Conservation (phyloP, 2,113 vertebrate species). For the Nesogale talazaci region DNA sequence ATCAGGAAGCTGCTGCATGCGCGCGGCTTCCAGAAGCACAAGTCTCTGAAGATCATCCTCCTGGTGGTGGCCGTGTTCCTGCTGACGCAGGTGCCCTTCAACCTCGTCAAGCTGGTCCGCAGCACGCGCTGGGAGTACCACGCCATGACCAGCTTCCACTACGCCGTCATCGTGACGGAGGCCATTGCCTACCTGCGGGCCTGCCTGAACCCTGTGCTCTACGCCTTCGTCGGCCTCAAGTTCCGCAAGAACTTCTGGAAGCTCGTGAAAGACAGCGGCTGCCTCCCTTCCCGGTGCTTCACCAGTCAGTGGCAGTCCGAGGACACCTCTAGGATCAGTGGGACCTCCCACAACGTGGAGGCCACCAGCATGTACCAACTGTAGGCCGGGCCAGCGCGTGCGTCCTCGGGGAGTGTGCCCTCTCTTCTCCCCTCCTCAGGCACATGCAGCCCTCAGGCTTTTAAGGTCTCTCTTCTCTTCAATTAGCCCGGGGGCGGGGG, state of each 20-base stretch:
- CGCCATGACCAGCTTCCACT: slow-evolving; percentile 44
- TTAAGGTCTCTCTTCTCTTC: background rate
- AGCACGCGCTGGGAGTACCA: slow-evolving; percentile 46
- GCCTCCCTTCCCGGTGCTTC: slow-evolving; percentile 30
- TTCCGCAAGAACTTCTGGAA: slow-evolving; percentile 84
- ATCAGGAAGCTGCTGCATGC: slow-evolving; percentile 77
- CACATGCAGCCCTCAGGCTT: background rate
- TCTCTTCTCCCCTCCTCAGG: background rate
- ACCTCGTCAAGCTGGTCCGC: slow-evolving; percentile 71
- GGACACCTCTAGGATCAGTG: slow-evolving; percentile 75
- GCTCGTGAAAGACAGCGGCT: slow-evolving; percentile 76
- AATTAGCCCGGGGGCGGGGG: background rate
- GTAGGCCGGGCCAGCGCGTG: slow-evolving; percentile 9
- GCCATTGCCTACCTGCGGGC: slow-evolving; percentile 82
- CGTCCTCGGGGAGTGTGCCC: background rate
- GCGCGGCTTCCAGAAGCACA: slow-evolving; percentile 81
- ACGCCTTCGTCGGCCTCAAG: slow-evolving; percentile 84
- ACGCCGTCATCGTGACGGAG: slow-evolving; percentile 72
- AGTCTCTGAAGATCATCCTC: slow-evolving; percentile 82
- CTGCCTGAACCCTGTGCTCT: slow-evolving; percentile 86
- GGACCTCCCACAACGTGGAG: slow-evolving; percentile 66
- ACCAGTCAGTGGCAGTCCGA: slow-evolving; percentile 65
- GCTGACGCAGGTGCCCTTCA: slow-evolving; percentile 82
- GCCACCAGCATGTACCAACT: slow-evolving; percentile 76
- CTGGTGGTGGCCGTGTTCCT: slow-evolving; percentile 80